Base-by-base conservation (phyloP, 2,888 invertebrate species). In the Eupithecia vulgata region DNA sequence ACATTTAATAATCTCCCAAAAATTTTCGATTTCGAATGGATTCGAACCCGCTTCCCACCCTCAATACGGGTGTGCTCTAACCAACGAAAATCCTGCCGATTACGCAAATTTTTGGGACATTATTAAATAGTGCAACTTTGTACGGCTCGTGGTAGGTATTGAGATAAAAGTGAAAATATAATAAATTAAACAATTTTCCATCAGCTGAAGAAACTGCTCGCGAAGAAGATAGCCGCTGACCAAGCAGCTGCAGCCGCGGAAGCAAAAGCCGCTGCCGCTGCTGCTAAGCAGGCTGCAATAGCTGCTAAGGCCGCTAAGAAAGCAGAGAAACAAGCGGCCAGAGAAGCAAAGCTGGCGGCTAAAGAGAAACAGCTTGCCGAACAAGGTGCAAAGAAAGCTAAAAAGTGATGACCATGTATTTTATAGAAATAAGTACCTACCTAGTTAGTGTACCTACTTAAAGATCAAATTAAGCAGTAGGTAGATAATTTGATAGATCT, bases 201-300 rank as follows among this genome's bases (percentile, higher is more conserved):
- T n/a, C 45, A 75, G 75, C 72, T 75, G 21, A 75, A 75, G 70
- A 75, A 75, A 34, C 35, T 70, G 42, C 69, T 64, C 17, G 71
- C 67, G 45, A 75, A 75, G 57, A 75, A 57, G 72, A n/a, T 59
- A 64, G 75, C 61, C 3, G 74, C 68, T 5, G 74, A 69, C 0
- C 62, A 48, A 13, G 62, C 48, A 40, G 73, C 70, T 2, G 73
- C 57, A 10, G 40, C 40, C 7, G 40, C 37, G 5, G 15, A 5
- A 0, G 65, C 65, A 13, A 65, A 25, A 2, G 25, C 15, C 7
- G 40, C 12, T 10, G 65, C 65, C 5, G 13, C 13, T 21, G 65
- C n/a, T 1, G 65, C 65, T 6, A 65, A 3, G 13, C 21, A 13
- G 21, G 65, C 65, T 1, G 65, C 65, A 4, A 13, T 13, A 1